These are phyloP conservation scores for Microtus richardsoni DNA, from an alignment of 2,113 vertebrate species.

Conservation along the genomic window DNA sequence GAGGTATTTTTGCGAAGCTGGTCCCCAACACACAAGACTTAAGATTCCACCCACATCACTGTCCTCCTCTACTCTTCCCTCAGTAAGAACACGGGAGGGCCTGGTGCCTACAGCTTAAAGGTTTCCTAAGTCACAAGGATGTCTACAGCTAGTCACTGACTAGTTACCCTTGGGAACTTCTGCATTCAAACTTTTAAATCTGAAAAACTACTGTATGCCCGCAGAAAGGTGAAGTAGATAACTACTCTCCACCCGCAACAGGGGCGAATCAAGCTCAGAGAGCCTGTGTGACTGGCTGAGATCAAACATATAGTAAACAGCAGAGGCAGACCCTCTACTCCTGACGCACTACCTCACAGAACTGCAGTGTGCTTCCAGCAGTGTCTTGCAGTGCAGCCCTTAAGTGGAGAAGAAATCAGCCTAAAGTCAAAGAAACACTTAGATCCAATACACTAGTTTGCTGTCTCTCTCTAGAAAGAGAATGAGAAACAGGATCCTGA, in stretches of 20 bases:
- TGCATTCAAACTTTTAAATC: background rate
- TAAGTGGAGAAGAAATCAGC: background rate
- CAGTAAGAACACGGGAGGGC: background rate
- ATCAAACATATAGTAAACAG: background rate
- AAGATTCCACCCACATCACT: conserved; percentile 12
- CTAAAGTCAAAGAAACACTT: background rate
- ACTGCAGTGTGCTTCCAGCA: background rate
- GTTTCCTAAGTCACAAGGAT: background rate
- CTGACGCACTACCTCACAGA: background rate
- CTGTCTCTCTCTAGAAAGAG: background rate
- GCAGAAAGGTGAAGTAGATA: background rate
- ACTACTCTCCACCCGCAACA: background rate
- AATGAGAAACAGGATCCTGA: conserved; percentile 19
- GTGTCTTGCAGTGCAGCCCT: background rate
- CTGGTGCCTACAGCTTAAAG: background rate
- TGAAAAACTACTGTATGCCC: background rate
- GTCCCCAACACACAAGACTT: background rate
- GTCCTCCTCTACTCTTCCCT: background rate
- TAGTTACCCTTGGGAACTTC: background rate
- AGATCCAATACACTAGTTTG: background rate
- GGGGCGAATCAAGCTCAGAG: background rate
- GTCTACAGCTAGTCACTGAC: background rate
- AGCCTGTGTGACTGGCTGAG: background rate
- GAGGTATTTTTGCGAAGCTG: too few relatives aligned
- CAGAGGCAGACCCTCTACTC: background rate